Evolutionary conservation across 2,797 vertebrate genomes (phyloP), one percentile per base, ranked within the genome.

Genomic region (Menidia menidia): DNA sequence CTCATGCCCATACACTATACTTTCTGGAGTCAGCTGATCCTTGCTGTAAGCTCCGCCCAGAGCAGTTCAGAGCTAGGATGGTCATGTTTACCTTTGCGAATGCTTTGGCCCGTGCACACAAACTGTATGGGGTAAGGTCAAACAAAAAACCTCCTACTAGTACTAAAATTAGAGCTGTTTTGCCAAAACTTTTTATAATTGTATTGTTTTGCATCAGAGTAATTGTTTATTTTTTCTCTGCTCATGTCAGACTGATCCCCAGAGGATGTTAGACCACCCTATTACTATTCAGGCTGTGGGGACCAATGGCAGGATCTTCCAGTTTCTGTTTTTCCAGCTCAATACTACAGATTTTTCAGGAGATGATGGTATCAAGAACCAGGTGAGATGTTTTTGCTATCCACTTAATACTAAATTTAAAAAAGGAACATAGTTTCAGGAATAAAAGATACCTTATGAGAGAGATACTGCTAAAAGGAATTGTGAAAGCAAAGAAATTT

Each of bases 261-360:
- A 63, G 64, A 77, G 55, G 56, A 82, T 93, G 35, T 88, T 99
- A 81, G 94, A 97, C 57, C 89, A 83, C 43, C 97, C 98, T 0
- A 0, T 99, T 0, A 96, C 96, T 0, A 94, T 99, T 3, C 97
- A 99, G 82, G 93, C 96, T 0, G 32, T 99, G 68, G 96, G 93
- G 68, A 97, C 95, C 0, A 96, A 98, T 0, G 98, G 98, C 0
- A 92, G 95, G 8, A 42, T 94, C 30, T 99, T 99, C 93, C 96
- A 98, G 64, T 98, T 97, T 39, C 65, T 96, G 79, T 93, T 97
- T 57, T 95, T 99, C 70, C 98, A 99, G 88, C 92, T 99, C 77
- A 99, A 99, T 83, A 99, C 97, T 52, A 96, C 96, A 2, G 95
- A 97, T 50, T 91, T 99, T 8, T 79, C 84, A 39, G 89, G 93